These are phyloP conservation scores for Orthosia cruda DNA, from an alignment of 2,888 invertebrate genomes.

Conservation along the genomic window DNA sequence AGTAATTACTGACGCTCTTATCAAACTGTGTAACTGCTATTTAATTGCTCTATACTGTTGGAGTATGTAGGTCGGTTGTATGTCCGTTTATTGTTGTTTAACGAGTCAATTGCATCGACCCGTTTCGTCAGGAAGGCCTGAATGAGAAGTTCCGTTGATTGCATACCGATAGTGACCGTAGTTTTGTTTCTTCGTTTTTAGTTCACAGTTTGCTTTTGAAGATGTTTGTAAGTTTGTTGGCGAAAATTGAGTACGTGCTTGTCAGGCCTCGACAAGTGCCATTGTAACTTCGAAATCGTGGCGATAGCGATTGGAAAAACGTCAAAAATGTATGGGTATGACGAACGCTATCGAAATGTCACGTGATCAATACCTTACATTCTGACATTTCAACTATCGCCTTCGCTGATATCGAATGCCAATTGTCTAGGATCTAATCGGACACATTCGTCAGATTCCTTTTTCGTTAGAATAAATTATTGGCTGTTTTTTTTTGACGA, in stretches of 20 bases:
- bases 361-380: too few relatives aligned
- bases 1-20: constrained; percentile 52
- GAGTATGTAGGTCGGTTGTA: constrained; percentile 49
- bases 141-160: constrained; percentile 39
- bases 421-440: too few relatives aligned
- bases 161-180: constrained; percentile 21
- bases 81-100: constrained; percentile 62
- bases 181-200: constrained; percentile 1
- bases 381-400: too few relatives aligned
- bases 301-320: too few relatives aligned
- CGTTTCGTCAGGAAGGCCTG: constrained; percentile 35
- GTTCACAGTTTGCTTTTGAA: neutral
- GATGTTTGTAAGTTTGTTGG: neutral
- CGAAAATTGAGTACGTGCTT: neutral
- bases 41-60: constrained; percentile 46
- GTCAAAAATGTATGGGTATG: too few relatives aligned
- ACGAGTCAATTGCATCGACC: constrained; percentile 61
- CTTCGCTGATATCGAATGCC: too few relatives aligned
- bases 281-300: too few relatives aligned
- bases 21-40: constrained; percentile 34
- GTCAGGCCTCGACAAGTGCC: too few relatives aligned
- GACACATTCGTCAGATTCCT: too few relatives aligned
- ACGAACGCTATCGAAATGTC: too few relatives aligned
- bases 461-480: too few relatives aligned
- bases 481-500: too few relatives aligned